These are phyloP conservation scores for Tenthredo scrophulariae DNA, from an alignment of 2,888 invertebrate species.

Conservation along the genomic window DNA sequence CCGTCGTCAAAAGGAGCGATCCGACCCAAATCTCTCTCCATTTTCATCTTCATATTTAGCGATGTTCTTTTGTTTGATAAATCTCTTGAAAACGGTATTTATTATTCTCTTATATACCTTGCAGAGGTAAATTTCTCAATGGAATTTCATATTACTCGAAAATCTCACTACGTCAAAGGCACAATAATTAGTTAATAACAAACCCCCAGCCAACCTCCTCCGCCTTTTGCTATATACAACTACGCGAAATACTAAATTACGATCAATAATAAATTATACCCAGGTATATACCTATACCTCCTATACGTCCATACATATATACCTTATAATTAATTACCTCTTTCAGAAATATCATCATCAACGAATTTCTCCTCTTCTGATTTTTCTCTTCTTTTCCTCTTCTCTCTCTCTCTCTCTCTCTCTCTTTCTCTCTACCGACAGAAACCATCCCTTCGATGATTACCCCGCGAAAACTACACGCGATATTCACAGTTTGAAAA, in stretches of 20 bases:
- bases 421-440: neutral
- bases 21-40: conserved; percentile 33
- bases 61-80: conserved; percentile 45
- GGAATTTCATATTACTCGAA: conserved; percentile 26
- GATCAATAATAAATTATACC: neutral
- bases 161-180: neutral
- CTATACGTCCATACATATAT: neutral
- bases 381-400: neutral
- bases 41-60: conserved; percentile 32
- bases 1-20: conserved; percentile 5
- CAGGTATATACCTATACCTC: neutral
- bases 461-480: neutral
- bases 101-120: conserved; percentile 19
- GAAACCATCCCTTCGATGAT: neutral
- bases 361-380: neutral
- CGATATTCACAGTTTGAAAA: neutral
- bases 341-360: neutral
- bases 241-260: neutral
- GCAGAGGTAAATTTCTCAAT: neutral
- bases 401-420: neutral
- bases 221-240: neutral
- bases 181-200: conserved; percentile 31
- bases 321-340: neutral
- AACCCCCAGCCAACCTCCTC: neutral
- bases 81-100: conserved; percentile 38